phyloP scores from a whole-genome alignment of 2,888 invertebrate species.

The Mythimna pallens region DNA sequence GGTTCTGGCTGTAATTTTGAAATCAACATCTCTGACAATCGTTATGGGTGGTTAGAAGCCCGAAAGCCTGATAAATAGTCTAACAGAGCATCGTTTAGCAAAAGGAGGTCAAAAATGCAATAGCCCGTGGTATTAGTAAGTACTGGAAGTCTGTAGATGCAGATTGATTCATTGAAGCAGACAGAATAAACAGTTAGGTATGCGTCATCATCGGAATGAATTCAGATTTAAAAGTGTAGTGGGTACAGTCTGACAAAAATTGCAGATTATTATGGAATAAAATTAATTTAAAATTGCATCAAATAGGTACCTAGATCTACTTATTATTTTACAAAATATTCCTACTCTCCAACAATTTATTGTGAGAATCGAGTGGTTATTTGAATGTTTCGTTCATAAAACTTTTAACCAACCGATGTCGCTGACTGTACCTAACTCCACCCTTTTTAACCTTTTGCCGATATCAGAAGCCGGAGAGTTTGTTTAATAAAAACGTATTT shows the following conservation, averaged over 20 bases:
- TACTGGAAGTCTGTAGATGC: neutral
- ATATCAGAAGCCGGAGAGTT: constrained; percentile 10
- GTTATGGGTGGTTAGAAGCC: neutral
- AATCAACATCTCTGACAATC: neutral
- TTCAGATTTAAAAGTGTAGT: neutral
- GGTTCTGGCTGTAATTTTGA: neutral
- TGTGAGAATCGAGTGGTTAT: neutral
- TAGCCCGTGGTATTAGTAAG: neutral
- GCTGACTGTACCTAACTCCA: neutral
- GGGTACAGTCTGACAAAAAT: neutral
- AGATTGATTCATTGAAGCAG: neutral
- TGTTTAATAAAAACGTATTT: constrained; percentile 36
- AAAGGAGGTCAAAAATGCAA: neutral
- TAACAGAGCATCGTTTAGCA: neutral
- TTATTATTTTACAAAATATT: neutral
- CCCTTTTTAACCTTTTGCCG: constrained; percentile 12
- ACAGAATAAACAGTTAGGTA: neutral
- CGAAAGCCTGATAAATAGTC: neutral
- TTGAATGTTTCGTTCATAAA: neutral
- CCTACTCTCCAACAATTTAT: neutral
- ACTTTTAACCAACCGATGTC: neutral
- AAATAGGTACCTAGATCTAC: neutral
- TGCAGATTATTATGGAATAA: neutral
- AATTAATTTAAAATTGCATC: neutral
- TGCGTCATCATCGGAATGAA: neutral